Percentiles rank a stretch among this genome's conserved stretches.
These are phyloP conservation scores for Brachycybe producta DNA, from an alignment of 2,888 invertebrate species.

Conservation along the genomic window DNA sequence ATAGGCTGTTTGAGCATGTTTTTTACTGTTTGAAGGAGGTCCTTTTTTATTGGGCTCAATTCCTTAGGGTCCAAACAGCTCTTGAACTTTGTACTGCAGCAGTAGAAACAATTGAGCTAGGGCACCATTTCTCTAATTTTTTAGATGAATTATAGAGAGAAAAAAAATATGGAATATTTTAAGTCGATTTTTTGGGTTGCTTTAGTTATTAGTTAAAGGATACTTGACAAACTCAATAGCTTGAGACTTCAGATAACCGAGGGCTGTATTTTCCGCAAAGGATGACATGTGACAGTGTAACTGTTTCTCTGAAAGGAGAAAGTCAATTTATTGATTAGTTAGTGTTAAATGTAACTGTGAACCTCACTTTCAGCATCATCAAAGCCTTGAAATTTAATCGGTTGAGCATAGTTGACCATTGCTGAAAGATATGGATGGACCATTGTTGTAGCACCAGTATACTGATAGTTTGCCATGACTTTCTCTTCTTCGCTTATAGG, in stretches of 20 bases:
- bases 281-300: constrained; percentile 98
- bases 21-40: too few species aligned
- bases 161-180: background rate
- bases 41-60: too few species aligned
- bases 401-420: constrained; percentile 99
- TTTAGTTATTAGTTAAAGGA: constrained; percentile 26
- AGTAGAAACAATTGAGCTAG: too few species aligned
- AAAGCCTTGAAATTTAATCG: constrained; percentile 96
- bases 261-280: constrained; percentile 93
- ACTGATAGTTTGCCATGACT: constrained; percentile 48
- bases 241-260: constrained; percentile 87
- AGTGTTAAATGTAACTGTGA: background rate
- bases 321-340: background rate
- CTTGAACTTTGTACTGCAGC: too few species aligned
- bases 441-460: constrained; percentile 95
- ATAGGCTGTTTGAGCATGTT: too few species aligned
- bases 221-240: constrained; percentile 96
- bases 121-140: background rate
- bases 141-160: background rate
- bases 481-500: constrained; percentile 23
- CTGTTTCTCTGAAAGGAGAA: constrained; percentile 62
- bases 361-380: constrained; percentile 81
- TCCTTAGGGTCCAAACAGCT: too few species aligned
- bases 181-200: background rate
- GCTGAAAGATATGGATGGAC: constrained; percentile 98